Evolutionary conservation across 1,140 invertebrate genomes (phyloP), one percentile per base, ranked within the genome.

Genomic region (Lutraria rhynchaena): DNA sequence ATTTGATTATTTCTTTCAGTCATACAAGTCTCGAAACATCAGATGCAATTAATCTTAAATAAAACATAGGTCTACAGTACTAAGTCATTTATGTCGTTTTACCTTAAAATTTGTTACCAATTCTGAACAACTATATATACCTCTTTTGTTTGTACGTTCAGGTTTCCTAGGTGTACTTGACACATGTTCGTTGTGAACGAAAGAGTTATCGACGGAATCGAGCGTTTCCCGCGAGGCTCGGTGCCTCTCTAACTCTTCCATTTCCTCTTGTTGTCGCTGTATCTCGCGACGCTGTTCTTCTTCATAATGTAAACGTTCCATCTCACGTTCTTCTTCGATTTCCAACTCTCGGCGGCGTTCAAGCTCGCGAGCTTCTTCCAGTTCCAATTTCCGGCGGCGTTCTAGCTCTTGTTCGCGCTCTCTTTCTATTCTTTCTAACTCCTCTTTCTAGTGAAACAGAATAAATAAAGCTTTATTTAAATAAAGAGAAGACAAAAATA

Each of bases 211-310:
- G 19, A 61, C 44, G 37, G 81, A 69, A n/a, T 24, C 71, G 9
- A 86, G 37, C 5, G 78, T 83, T 3, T 81, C 84, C 37, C 81
- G 70, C 1, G 84, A 87, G 13, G 80, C 63, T 29, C 83, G 61
- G 19, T 71, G 51, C 27, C 69, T 31, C 46, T 82, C 60, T 27
- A 80, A 31, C 9, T 53, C 41, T 15, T 61, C 74, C 33, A 81
- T n/a, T 49, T 86, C 78, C 22, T 81, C 71, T 29, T 80, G 75
- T 69, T 65, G 55, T 9, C 53, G 67, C 27, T 58, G 69, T 35
- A 63, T 15, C 1, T 65, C 51, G 17, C 73, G 69, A 44, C 71
- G 22, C 5, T 69, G 31, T 27, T 74, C 33, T 7, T 82, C 75
- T 73, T 53, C 58, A n/a, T 46, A 49, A n/a, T 24, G 55, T 46